Base-by-base conservation (phyloP, 1,140 invertebrate species). In the Rhopalosiphum padi region DNA sequence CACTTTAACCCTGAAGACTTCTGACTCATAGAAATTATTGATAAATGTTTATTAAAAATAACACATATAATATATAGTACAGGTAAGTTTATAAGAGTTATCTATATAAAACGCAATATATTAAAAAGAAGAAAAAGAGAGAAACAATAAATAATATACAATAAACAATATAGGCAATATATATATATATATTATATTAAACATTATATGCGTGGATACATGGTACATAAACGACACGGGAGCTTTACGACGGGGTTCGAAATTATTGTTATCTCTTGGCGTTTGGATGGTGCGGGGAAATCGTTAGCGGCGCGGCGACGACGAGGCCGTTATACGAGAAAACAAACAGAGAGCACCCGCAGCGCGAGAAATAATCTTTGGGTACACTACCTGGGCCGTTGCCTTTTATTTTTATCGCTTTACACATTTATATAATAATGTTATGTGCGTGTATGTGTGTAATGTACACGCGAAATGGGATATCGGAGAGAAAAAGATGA, bases 351-450 rank as follows among this genome's bases (percentile, higher is more conserved):
- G 22, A 85, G 82, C 82, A 46, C 43, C 85, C 30, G 85, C 85
- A 48, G 85, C 30, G 43, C 43, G 85, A 87, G 30, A 87, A 87
- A 87, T 87, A 87, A 87, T 87, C 85, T 87, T 87, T n/a, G 43
- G 85, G 82, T 22, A 85, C 37, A 23, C 35, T 85, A 85, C 82
- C 82, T 85, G 82, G 37, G 41, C 41, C n/a, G 1, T 51, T 48
- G 86, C 37, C 46, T 88, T 43, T 88, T 88, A 88, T 88, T 88
- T 88, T 51, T 88, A 88, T 88, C 48, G 30, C 25, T 87, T 87
- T 85, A 85, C 21, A 85, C 82, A 23, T 85, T 85, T 85, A 85
- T 85, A 85, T 85, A 37, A 68, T 68, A 68, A 68, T n/a, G n/a
- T 68, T 82, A 6, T 82, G 18, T 82, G 21, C 21, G 0, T 37